phyloP scores from a whole-genome alignment of 2,113 vertebrate species.

The Zosterops borbonicus region DNA sequence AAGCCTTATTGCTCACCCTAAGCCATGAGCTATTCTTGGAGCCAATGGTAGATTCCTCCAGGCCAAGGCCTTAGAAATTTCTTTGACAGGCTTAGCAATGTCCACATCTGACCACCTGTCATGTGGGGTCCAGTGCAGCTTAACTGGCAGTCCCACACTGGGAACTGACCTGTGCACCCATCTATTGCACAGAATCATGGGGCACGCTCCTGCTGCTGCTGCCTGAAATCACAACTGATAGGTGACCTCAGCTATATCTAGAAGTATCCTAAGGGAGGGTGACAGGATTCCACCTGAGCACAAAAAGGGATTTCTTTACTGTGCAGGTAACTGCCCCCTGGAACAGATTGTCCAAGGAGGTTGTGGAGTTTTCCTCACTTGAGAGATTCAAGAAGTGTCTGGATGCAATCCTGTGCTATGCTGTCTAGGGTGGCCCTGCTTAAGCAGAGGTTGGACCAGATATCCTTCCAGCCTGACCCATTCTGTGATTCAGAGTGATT shows the following conservation, averaged over 20 bases:
- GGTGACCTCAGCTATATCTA: not conserved
- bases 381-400: not conserved
- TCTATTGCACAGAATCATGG: accelerated
- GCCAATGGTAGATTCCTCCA: not conserved
- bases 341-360: not conserved
- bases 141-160: accelerated
- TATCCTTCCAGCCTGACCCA: not conserved
- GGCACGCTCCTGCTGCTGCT: not conserved
- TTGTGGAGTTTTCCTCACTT: not conserved
- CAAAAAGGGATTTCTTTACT: not conserved
- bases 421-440: not conserved
- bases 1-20: not conserved
- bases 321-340: not conserved
- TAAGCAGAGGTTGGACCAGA: not conserved
- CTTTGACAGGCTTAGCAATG: not conserved
- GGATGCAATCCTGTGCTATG: not conserved
- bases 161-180: not conserved
- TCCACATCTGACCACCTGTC: not conserved
- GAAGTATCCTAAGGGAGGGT: not conserved
- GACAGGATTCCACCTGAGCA: not conserved
- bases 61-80: not conserved
- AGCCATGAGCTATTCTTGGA: not conserved
- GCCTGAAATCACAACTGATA: not conserved
- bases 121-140: accelerated
- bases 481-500: not conserved